A percentile compares a stretch with the other conserved stretches of the same genome.
phyloP scores from a whole-genome alignment of 2,797 vertebrate genomes.

The Dendrocincla tyrannina region DNA sequence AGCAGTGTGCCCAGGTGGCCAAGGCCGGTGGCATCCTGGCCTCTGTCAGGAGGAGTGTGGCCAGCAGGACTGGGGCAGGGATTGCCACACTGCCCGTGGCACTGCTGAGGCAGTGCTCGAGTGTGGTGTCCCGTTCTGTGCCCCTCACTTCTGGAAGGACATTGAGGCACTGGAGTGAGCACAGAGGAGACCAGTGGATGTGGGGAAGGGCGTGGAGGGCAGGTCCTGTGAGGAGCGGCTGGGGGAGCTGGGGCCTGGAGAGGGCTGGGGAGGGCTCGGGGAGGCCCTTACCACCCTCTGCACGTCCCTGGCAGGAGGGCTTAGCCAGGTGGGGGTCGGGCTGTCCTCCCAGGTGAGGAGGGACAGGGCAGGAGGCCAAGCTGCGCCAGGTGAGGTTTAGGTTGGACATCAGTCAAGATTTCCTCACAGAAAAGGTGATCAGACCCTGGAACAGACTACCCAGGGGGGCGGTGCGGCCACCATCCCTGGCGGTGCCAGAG shows the following conservation, averaged over 20 bases:
- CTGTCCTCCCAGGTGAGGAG: not conserved
- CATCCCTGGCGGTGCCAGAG: too few species aligned
- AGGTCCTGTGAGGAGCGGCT: not conserved
- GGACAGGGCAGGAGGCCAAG: not conserved
- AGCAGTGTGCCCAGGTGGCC: not conserved
- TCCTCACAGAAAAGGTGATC: not conserved
- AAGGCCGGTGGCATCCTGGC: not conserved
- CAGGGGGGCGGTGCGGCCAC: not conserved
- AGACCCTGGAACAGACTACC: not conserved
- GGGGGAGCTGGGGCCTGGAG: not conserved
- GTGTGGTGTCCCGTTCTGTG: too few species aligned
- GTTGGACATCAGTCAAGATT: not conserved
- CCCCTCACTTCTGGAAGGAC: not conserved
- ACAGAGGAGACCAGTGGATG: not conserved
- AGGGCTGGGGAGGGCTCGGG: not conserved
- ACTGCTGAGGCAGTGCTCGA: not conserved
- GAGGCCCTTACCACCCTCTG: accelerated
- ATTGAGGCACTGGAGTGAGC: not conserved
- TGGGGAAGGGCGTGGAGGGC: not conserved
- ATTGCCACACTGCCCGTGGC: not conserved
- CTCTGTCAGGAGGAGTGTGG: too few species aligned
- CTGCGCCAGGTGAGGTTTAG: not conserved
- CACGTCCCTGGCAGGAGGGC: not conserved
- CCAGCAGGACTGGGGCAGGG: not conserved
- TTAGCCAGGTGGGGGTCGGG: accelerated